Evolutionary conservation across 2,797 vertebrate species (phyloP).

Genomic region (Pampus argenteus): DNA sequence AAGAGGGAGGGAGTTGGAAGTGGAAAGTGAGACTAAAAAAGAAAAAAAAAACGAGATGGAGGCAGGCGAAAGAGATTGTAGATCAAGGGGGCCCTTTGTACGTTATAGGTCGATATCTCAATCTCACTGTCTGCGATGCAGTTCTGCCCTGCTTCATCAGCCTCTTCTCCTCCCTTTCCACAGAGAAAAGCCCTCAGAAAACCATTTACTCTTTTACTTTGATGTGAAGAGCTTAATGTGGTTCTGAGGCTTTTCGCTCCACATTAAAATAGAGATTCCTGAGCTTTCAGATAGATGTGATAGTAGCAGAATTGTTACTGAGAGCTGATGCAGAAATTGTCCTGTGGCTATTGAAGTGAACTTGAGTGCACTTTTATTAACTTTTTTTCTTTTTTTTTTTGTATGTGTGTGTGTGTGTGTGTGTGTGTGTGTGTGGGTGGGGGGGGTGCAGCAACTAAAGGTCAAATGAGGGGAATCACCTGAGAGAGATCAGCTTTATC

Average conservation of each 20-base stretch:
- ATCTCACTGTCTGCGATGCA: slow-evolving; percentile 52
- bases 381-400: slow-evolving; percentile 20
- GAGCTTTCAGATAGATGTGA: slow-evolving; percentile 55
- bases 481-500: slow-evolving; percentile 54
- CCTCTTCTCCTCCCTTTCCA: slow-evolving; percentile 45
- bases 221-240: slow-evolving; percentile 68
- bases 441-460: slow-evolving; percentile 34
- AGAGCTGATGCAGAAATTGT: slow-evolving; percentile 51
- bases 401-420: too few species aligned
- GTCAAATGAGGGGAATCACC: slow-evolving; percentile 57
- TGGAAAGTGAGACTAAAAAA: slow-evolving; percentile 43
- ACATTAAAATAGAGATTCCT: slow-evolving; percentile 64
- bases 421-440: too few species aligned
- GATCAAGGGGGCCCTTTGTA: slow-evolving; percentile 66
- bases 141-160: slow-evolving; percentile 60
- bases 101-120: slow-evolving; percentile 66
- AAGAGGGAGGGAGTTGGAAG: slow-evolving; percentile 16
- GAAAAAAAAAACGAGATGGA: slow-evolving; percentile 35
- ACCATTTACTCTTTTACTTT: slow-evolving; percentile 69
- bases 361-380: slow-evolving; percentile 40
- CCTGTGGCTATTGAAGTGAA: slow-evolving; percentile 49
- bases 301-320: slow-evolving; percentile 49
- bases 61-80: slow-evolving; percentile 41
- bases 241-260: slow-evolving; percentile 50
- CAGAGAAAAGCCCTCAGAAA: slow-evolving; percentile 53